Evolutionary conservation across 2,797 vertebrate genomes (phyloP), one percentile per base, ranked within the genome.

Genomic region (Thamnophis elegans): DNA sequence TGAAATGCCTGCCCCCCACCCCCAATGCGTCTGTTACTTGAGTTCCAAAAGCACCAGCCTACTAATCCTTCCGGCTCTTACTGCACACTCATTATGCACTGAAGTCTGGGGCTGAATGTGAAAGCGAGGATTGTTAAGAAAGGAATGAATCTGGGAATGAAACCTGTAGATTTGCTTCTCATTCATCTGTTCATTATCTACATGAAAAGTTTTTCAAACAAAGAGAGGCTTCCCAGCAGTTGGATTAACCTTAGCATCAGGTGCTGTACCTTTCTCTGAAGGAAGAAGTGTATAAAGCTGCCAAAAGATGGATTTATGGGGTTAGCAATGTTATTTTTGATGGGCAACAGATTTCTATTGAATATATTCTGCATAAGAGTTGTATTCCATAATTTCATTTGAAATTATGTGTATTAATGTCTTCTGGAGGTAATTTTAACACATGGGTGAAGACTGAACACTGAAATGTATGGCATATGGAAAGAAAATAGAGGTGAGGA

Each of bases 51-150:
- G 25, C 78, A 93, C 87, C 8, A 1, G 93, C 94, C 96, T 92
- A 85, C 95, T 89, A 73, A 96, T 95, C 95, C 95, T 96, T 96
- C 95, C 94, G 94, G 95, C 94, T 96, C 95, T n/a, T 92, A 54
- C 1, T 4, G 92, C 73, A 91, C 0, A 0, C 68, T 91, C 0
- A 0, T 60, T 62, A 93, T 42, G 55, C 92, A 88, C 82, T 1
- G 0, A 90, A 8, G 90, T 2, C 89, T 0, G 0, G 60, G 47
- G 53, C 94, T 94, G 92, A 89, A 87, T 20, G 0, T 53, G 78
- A 90, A 8, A n/a, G 86, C 32, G 3, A 90, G 93, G 60, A 68
- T 36, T 82, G 85, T 87, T 87, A 55, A 0, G 0, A 93, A 53
- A 91, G 47, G 53, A 87, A 85, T 51, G 89, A 78, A 73, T 87